Evolutionary conservation across 2,888 invertebrate genomes (phyloP).

Genomic region (Ichneumoninae sp.): DNA sequence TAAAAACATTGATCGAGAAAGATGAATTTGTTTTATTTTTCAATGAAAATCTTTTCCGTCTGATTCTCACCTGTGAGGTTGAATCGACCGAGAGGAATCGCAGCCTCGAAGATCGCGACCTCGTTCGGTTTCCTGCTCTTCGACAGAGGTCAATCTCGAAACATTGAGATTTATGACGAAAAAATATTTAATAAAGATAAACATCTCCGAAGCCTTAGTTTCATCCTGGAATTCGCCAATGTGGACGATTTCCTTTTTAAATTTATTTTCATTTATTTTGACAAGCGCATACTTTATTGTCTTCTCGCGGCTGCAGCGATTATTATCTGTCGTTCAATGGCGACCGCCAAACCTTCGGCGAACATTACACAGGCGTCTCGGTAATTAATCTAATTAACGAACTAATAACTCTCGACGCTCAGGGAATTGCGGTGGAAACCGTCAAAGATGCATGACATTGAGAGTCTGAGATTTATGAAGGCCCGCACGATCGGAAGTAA

Average conservation of each 20-base stretch:
- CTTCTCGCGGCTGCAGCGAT: neutral
- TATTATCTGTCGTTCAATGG: constrained; percentile 30
- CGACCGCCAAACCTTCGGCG: neutral
- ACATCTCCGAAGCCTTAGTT: neutral
- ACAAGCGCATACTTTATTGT: constrained; percentile 4
- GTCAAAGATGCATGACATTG: constrained; percentile 30
- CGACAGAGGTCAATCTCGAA: constrained; percentile 46
- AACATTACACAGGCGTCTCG: neutral
- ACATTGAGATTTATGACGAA: constrained; percentile 41
- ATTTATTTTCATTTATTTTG: constrained; percentile 20
- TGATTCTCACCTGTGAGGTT: neutral
- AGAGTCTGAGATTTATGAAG: constrained; percentile 22
- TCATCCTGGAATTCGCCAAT: constrained; percentile 2
- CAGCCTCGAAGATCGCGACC: constrained; percentile 53
- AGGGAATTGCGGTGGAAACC: neutral
- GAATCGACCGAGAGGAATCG: constrained; percentile 15
- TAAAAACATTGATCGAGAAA: neutral
- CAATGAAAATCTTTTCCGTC: neutral
- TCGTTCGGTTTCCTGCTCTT: constrained; percentile 61
- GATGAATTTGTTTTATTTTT: neutral
- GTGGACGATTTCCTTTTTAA: constrained; percentile 16
- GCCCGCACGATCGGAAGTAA: constrained; percentile 16
- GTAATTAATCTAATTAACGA: constrained; percentile 34
- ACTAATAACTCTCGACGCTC: constrained; percentile 12
- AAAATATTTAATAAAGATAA: constrained; percentile 31